Evolutionary conservation across 2,113 vertebrate genomes (phyloP), one percentile per base, ranked within the genome.

Genomic region (Rhodinocichla rosea): DNA sequence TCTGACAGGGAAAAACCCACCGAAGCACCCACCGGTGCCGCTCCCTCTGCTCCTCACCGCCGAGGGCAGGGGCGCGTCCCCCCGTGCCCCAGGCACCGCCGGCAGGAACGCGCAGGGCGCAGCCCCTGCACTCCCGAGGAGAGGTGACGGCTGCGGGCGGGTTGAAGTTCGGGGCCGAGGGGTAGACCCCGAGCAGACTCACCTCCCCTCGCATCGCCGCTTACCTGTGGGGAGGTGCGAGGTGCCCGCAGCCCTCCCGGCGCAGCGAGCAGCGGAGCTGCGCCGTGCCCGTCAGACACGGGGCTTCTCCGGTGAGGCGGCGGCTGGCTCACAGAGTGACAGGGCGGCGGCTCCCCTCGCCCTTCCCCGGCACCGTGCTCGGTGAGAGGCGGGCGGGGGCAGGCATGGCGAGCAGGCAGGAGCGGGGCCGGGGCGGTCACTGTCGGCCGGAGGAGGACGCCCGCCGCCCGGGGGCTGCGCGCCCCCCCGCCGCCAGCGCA

Each of bases 331-430:
- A n/a, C 84, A 59, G 67, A 85, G 84, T 27, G 64, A 84, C 32
- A 16, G 83, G 75, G 91, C 78, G 65, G 95, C 23, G 76, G 91
- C 64, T 82, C 32, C 59, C 83, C 45, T 83, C 45, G 69, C 83
- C 78, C 86, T 60, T 63, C 73, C 56, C 80, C 60, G 47, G 81
- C 83, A 91, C 94, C 65, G 79, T 37, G 50, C 84, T 90, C 71
- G 17, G 85, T 62, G 81, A 84, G 52, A 56, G 65, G 78, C 69
- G 33, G 82, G 92, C 84, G 27, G 92, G 45, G 57, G 71, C 22
- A 94, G 39, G 79, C 96, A 93, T 73, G 91, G 74, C 79, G 85
- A 84, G 93, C 49, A 7, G 60, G 80, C 88, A 63, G 47, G 13
- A 89, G 76, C 24, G 79, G 87, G 67, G 65, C 59, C 81, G 71